Evolutionary conservation across 2,888 invertebrate species (phyloP), one percentile per base, ranked within the genome.

Genomic region (Thera britannica): DNA sequence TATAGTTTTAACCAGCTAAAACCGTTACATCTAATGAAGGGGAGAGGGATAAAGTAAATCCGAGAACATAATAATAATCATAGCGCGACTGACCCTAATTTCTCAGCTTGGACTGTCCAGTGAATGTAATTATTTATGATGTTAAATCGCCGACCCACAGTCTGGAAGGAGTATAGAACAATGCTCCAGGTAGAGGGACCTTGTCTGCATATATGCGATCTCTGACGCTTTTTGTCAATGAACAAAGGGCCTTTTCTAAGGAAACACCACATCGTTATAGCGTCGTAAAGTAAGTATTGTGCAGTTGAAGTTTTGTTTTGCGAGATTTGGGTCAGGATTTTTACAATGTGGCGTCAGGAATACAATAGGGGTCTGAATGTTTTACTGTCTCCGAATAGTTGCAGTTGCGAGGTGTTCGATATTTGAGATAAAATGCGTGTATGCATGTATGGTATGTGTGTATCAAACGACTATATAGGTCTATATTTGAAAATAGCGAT

Each of bases 1-100:
- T 80, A 90, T 92, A 92, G 93, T 93, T 93, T 93, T 93, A 93
- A 92, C 88, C 90, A 89, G 89, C 89, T 87, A 90, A 90, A 93
- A 92, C 93, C 93, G 93, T 93, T 93, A 93, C 90, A 89, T 88
- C 92, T 93, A 93, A 93, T 93, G 93, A 93, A 89, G 88, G 92
- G 93, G 92, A 89, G 91, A 86, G 88, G 88, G 88, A 86, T 89
- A 89, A 90, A 85, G 70, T 87, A 88, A 91, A 89, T 88, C 87
- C 84, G 78, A 83, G 83, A 75, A 76, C 75, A 79, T 89, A 90
- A 90, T 89, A 90, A 90, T 90, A 90, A 90, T 85, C 86, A 87
- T 85, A 88, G 85, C 84, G 84, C 87, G 88, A 90, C 87, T 92
- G 91, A 89, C 91, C 92, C 90, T 88, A 88, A 90, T 87, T 46